These are phyloP conservation scores for Bombus terrestris DNA, from an alignment of 1,140 invertebrate genomes.

Conservation along the genomic window DNA sequence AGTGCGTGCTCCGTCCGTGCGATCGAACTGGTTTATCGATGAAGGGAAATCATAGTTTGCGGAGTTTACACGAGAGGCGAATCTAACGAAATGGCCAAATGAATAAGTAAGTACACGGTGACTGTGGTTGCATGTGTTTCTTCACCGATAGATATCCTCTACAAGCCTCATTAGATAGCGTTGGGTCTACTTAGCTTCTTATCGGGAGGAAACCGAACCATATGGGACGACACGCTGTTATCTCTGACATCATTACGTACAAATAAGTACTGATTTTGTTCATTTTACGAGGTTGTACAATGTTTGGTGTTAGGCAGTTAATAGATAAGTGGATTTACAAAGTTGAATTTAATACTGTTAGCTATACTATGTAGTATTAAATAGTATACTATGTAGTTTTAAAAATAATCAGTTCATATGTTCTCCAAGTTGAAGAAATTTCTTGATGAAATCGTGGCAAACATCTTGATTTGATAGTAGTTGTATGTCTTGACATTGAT, in stretches of 20 bases:
- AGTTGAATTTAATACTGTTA: neutral
- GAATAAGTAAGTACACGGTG: constrained; percentile 36
- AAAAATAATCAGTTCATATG: too few species aligned
- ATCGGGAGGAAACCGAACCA: constrained; percentile 46
- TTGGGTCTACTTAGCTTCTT: constrained; percentile 23
- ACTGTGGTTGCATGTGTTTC: constrained; percentile 16
- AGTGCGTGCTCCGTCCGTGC: constrained; percentile 7
- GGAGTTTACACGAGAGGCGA: constrained; percentile 17
- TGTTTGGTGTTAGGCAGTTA: too few species aligned
- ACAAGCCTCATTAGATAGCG: too few species aligned
- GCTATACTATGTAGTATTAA: too few species aligned
- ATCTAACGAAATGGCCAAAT: constrained; percentile 22
- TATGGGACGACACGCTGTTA: constrained; percentile 43
- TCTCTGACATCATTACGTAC: constrained; percentile 58
- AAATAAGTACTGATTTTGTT: constrained; percentile 62
- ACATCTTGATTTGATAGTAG: too few species aligned
- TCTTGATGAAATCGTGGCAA: too few species aligned
- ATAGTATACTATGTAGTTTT: too few species aligned
- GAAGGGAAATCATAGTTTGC: constrained; percentile 49
- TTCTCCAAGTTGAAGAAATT: too few species aligned
- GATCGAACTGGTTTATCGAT: constrained; percentile 67
- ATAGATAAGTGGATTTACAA: neutral
- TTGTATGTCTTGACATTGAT: too few species aligned
- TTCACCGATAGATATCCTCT: neutral
- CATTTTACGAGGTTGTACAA: constrained; percentile 45